phyloP scores from a whole-genome alignment of 2,113 vertebrate species.

The Equus quagga region DNA sequence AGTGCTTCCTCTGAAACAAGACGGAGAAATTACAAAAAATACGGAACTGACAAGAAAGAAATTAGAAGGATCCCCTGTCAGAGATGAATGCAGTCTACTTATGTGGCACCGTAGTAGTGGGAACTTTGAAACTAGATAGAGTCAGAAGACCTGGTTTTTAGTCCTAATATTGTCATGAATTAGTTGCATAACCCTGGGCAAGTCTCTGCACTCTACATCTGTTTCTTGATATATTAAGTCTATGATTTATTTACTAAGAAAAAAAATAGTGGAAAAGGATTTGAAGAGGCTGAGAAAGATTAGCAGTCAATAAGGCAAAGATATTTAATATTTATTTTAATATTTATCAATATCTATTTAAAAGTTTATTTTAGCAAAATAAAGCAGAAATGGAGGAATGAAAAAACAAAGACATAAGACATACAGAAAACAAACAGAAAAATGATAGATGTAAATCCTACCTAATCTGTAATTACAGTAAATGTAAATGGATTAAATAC shows the following conservation, averaged over 20 bases:
- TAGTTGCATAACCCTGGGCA: background rate
- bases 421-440: background rate
- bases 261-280: background rate
- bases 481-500: background rate
- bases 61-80: background rate
- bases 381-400: background rate
- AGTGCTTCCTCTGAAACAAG: background rate
- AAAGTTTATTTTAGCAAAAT: background rate
- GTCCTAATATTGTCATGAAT: background rate
- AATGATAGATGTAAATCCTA: background rate
- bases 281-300: conserved; percentile 4
- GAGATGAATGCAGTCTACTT: background rate
- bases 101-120: background rate
- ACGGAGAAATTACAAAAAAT: background rate
- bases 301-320: background rate
- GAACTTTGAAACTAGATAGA: background rate
- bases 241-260: background rate
- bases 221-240: background rate
- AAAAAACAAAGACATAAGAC: background rate
- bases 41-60: background rate
- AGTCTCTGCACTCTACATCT: background rate
- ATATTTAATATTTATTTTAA: background rate
- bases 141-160: background rate
- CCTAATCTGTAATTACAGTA: background rate
- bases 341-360: background rate